These are phyloP conservation scores for Pangasianodon hypophthalmus DNA, from an alignment of 2,113 vertebrate genomes.

Conservation along the genomic window DNA sequence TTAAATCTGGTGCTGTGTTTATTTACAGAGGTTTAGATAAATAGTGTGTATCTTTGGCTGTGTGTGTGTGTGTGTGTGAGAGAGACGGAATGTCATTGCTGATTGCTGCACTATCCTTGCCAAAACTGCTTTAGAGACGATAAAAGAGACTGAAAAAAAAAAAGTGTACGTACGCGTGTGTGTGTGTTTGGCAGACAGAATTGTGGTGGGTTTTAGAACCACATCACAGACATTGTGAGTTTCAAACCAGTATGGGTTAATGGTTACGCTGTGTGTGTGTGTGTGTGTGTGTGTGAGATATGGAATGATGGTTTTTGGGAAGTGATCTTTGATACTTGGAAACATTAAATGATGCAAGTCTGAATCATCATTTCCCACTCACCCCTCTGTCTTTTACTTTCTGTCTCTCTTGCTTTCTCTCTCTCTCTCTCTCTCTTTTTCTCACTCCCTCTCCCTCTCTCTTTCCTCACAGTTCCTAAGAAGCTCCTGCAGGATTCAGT, in stretches of 20 bases:
- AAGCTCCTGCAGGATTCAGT: conserved; percentile 82
- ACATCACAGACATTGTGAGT: conserved; percentile 28
- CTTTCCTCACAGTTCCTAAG: conserved; percentile 79
- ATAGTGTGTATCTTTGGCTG: conserved; percentile 1
- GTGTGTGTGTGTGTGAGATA: not conserved
- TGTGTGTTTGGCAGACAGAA: conserved; percentile 8
- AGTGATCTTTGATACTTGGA: conserved; percentile 16
- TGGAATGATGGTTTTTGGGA: conserved; percentile 37
- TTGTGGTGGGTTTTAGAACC: conserved; percentile 4
- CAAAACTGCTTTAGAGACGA: not conserved
- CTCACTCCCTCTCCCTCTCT: conserved; percentile 2
- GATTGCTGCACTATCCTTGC: conserved; percentile 33
- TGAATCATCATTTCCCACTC: conserved; percentile 29
- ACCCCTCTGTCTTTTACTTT: conserved; percentile 31
- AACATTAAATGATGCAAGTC: conserved; percentile 33
- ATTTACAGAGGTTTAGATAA: conserved; percentile 38
- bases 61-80: not conserved
- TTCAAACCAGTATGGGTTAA: conserved; percentile 3
- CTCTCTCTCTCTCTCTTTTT: not conserved
- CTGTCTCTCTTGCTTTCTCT: conserved; percentile 24
- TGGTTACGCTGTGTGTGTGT: not conserved
- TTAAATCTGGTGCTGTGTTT: conserved; percentile 41
- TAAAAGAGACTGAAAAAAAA: not conserved
- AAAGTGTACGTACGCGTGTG: conserved; percentile 13
- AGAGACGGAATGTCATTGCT: conserved; percentile 29